Percentiles rank a stretch among this genome's conserved stretches.
Evolutionary conservation across 2,797 vertebrate genomes (phyloP).

Genomic region (Lemur catta): DNA sequence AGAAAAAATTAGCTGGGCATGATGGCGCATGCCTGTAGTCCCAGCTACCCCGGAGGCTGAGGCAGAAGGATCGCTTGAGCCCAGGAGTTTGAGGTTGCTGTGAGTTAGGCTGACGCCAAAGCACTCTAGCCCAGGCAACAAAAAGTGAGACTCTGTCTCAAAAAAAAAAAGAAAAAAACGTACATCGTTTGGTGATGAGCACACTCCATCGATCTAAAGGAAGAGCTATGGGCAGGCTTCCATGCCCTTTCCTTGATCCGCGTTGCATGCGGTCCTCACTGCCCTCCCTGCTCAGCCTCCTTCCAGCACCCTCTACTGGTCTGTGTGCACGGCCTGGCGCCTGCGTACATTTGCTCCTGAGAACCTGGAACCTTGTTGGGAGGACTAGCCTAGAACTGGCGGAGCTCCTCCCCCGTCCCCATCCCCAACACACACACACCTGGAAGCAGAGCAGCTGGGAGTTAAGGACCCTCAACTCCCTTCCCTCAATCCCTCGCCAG

Average conservation of each 20-base stretch:
- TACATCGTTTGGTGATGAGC: neutral
- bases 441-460: neutral
- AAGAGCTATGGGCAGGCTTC: neutral
- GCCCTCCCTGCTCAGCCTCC: no score
- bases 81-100: no score
- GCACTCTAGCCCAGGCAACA: no score
- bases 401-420: rapidly evolving
- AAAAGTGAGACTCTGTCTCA: no score
- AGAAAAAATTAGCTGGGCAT: no score
- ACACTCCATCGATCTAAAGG: neutral
- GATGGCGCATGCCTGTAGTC: no score
- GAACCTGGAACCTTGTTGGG: neutral
- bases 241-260: neutral
- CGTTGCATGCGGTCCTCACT: neutral
- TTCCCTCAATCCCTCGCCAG: neutral
- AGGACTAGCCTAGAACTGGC: neutral
- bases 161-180: neutral
- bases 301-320: neutral
- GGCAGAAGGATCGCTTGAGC: no score
- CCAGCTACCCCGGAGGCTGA: no score
- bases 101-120: no score
- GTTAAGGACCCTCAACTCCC: no score
- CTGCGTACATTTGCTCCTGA: neutral
- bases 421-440: neutral
- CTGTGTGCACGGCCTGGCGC: neutral